Percentiles rank a stretch among this genome's conserved stretches.
phyloP scores from a whole-genome alignment of 2,888 invertebrate genomes.

The Limnephilus marmoratus region DNA sequence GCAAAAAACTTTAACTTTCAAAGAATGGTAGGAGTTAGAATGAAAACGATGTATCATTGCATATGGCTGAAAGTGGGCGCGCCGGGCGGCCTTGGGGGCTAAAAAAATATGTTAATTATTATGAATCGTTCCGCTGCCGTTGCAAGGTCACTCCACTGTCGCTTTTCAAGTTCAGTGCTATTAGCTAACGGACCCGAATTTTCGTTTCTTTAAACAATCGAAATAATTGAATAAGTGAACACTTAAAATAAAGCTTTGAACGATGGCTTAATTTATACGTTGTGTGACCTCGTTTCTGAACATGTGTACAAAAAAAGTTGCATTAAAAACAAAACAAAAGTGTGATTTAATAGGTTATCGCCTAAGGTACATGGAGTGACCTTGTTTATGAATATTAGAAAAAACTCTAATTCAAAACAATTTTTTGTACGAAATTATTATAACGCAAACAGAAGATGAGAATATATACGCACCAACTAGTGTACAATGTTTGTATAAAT shows the following conservation, averaged over 20 bases:
- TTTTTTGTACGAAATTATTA: background rate
- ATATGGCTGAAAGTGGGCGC: background rate
- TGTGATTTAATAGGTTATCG: background rate
- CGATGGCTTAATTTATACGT: background rate
- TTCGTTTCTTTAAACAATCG: background rate
- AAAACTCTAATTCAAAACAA: background rate
- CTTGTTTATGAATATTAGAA: background rate
- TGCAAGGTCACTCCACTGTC: conserved; percentile 13
- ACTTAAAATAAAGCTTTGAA: background rate
- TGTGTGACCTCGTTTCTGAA: background rate
- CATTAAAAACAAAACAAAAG: background rate
- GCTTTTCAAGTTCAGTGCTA: conserved; percentile 7
- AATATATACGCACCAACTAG: background rate
- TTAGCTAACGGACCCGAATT: background rate
- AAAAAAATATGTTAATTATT: conserved; percentile 27
- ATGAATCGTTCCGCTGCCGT: background rate
- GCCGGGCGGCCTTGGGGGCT: background rate
- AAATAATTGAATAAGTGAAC: background rate
- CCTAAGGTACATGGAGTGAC: background rate
- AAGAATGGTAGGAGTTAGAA: background rate
- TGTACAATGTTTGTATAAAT: background rate
- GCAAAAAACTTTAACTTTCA: background rate
- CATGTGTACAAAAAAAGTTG: background rate
- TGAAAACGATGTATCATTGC: background rate
- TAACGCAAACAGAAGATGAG: background rate